Conservation (phyloP, 2,797 vertebrate genomes). For the Pelobates cultripes region DNA sequence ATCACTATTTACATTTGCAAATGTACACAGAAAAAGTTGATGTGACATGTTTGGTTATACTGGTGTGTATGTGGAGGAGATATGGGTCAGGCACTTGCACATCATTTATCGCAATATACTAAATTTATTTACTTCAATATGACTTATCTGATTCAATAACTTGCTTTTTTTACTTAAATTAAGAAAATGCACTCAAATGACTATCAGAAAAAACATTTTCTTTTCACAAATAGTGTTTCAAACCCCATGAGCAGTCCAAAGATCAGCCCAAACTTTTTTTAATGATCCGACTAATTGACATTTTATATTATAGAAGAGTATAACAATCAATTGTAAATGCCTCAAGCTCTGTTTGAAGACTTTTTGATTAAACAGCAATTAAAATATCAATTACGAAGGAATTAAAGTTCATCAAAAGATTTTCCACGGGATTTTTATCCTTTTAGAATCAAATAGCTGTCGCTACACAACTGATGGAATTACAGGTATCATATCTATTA, state of each 20-base stretch:
- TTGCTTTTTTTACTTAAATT: too few relatives aligned
- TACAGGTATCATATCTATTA: constrained; percentile 10
- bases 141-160: too few relatives aligned
- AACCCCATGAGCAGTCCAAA: neutral
- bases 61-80: too few relatives aligned
- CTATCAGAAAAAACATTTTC: too few relatives aligned
- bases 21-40: too few relatives aligned
- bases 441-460: neutral
- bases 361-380: neutral
- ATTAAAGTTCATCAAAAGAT: neutral
- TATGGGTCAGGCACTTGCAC: too few relatives aligned
- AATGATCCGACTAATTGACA: neutral
- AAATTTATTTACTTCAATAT: too few relatives aligned
- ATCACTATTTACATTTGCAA: too few relatives aligned
- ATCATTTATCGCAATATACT: too few relatives aligned
- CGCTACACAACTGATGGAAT: constrained; percentile 1
- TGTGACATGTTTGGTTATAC: too few relatives aligned
- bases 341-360: neutral
- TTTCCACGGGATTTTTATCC: neutral
- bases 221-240: too few relatives aligned
- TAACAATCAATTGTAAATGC: neutral
- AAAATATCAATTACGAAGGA: neutral
- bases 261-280: neutral
- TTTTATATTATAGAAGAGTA: neutral
- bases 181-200: too few relatives aligned